Percentiles rank a stretch among this genome's conserved stretches.
These are phyloP conservation scores for Oreohelix idahoensis DNA, from an alignment of 1,140 invertebrate genomes.

Conservation along the genomic window DNA sequence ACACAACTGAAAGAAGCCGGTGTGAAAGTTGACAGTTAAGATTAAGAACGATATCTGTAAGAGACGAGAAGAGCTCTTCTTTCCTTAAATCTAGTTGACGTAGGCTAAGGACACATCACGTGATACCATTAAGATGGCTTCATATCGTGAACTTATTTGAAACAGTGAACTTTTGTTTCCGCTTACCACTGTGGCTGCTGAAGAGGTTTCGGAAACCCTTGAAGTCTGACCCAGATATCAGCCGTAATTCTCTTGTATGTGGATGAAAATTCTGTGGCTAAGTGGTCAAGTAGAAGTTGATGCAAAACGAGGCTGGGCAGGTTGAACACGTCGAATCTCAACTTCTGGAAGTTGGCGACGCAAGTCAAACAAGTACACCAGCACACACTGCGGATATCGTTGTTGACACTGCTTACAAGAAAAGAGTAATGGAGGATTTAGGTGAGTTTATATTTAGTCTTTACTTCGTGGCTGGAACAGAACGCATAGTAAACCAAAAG, in stretches of 20 bases:
- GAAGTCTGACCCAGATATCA: not conserved
- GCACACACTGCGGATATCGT: not conserved
- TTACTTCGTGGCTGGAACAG: no score
- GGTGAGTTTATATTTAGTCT: not conserved
- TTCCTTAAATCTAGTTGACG: not conserved
- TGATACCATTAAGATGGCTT: slow-evolving; percentile 5
- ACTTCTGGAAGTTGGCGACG: not conserved
- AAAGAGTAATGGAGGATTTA: slow-evolving; percentile 2
- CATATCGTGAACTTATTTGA: not conserved
- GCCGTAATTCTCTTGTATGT: not conserved
- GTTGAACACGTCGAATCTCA: not conserved
- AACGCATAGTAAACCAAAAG: no score
- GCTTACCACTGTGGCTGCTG: not conserved
- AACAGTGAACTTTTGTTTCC: not conserved
- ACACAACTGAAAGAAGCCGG: not conserved
- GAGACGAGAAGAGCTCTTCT: not conserved
- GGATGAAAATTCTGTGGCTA: not conserved
- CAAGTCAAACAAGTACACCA: not conserved
- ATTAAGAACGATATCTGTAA: not conserved
- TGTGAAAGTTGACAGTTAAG: not conserved
- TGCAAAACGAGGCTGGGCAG: not conserved
- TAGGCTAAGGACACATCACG: not conserved
- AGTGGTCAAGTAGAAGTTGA: slow-evolving; percentile 4
- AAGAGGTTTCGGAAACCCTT: slow-evolving; percentile 8
- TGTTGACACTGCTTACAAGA: not conserved